phyloP scores from a whole-genome alignment of 1,140 invertebrate genomes.

The Theocolax elegans region DNA sequence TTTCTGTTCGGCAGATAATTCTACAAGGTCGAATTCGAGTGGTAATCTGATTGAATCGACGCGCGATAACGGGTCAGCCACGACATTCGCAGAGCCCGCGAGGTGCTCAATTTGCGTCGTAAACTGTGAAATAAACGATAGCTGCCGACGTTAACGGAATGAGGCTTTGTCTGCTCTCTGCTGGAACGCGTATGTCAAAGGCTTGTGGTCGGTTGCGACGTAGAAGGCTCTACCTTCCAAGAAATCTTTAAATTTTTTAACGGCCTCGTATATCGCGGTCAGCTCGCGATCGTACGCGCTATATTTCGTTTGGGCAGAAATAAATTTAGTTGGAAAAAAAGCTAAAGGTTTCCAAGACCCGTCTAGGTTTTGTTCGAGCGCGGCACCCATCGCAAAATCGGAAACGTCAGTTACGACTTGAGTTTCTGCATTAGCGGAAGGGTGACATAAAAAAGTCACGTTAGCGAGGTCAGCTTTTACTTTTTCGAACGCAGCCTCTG shows the following conservation, averaged over 20 bases:
- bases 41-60: constrained; percentile 29
- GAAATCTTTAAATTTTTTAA: constrained; percentile 16
- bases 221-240: constrained; percentile 14
- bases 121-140: constrained; percentile 49
- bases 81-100: constrained; percentile 47
- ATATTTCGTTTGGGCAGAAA: constrained; percentile 21
- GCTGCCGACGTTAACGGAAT: constrained; percentile 34
- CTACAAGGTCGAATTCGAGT: neutral
- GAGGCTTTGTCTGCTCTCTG: constrained; percentile 37
- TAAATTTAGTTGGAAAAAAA: neutral
- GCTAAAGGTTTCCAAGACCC: neutral
- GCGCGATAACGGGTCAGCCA: constrained; percentile 50
- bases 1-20: too few species aligned
- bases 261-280: constrained; percentile 41
- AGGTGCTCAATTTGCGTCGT: constrained; percentile 45
- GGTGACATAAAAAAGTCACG: too few species aligned
- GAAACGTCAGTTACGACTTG: neutral
- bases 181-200: constrained; percentile 45
- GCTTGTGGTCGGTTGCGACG: constrained; percentile 53
- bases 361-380: neutral
- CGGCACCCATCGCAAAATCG: neutral
- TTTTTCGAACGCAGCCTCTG: too few species aligned
- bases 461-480: too few species aligned
- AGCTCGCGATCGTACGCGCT: constrained; percentile 50
- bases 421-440: too few species aligned